Conservation (phyloP, 2,113 vertebrate genomes). For the Channa maculata region DNA sequence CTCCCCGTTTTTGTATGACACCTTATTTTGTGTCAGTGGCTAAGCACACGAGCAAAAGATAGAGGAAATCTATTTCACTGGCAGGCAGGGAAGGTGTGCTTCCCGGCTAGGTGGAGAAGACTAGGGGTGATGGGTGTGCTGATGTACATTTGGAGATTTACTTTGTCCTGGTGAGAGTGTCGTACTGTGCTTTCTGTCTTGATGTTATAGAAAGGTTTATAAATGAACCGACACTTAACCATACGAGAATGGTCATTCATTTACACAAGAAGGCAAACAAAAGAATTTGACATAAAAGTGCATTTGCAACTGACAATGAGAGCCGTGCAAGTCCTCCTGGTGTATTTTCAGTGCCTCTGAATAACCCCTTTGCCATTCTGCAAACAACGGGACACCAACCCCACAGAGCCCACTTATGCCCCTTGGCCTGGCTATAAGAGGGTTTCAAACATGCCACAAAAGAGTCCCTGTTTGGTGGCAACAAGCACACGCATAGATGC, state of each 20-base stretch:
- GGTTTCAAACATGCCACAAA: conserved; percentile 6
- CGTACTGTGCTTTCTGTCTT: neutral
- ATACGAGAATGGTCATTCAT: neutral
- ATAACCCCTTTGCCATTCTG: neutral
- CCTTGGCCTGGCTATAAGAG: neutral
- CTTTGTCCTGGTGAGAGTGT: conserved; percentile 8
- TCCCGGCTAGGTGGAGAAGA: neutral
- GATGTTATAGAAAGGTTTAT: neutral
- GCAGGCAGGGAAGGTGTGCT: conserved; percentile 20
- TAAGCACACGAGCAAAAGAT: conserved; percentile 39
- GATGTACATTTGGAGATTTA: conserved; percentile 15
- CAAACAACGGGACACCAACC: conserved; percentile 9
- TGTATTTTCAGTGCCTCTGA: neutral
- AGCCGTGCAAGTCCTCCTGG: neutral
- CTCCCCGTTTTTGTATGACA: conserved; percentile 38
- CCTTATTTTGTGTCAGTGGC: conserved; percentile 52
- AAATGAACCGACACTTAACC: neutral
- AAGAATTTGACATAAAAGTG: neutral
- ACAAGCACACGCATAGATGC: neutral
- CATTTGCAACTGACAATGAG: neutral
- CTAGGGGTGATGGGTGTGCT: conserved; percentile 15
- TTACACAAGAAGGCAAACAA: neutral
- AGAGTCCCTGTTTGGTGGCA: neutral
- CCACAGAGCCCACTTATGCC: conserved; percentile 5
- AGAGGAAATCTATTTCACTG: conserved; percentile 54